These are phyloP conservation scores for Arctocebus calabarensis DNA, from an alignment of 2,797 vertebrate species.

Conservation along the genomic window DNA sequence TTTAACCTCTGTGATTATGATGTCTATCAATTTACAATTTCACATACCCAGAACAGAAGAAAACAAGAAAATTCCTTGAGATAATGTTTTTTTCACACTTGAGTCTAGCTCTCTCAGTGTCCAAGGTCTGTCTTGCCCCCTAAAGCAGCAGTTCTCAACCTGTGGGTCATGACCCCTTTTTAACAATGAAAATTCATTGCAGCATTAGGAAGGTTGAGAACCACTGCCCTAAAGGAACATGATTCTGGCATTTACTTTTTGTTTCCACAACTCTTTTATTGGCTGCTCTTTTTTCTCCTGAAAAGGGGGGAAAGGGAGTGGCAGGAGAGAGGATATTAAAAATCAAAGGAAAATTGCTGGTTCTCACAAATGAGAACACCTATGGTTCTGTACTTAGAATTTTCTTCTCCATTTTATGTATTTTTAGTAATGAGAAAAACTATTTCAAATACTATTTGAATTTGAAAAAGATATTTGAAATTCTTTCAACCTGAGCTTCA, in stretches of 20 bases:
- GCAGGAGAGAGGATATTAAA: neutral
- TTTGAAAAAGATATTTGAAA: conserved; percentile 42
- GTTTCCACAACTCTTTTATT: neutral
- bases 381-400: neutral
- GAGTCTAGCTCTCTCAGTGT: neutral
- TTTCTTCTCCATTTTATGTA: neutral
- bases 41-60: neutral
- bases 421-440: conserved; percentile 32
- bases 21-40: neutral
- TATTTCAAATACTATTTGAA: conserved; percentile 40
- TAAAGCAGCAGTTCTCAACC: neutral
- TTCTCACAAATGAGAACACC: conserved; percentile 2
- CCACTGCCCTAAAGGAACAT: conserved; percentile 4
- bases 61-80: neutral
- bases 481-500: conserved; percentile 33
- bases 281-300: neutral
- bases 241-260: neutral
- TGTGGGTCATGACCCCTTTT: no score
- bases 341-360: conserved; percentile 26
- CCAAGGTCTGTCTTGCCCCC: neutral
- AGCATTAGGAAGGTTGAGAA: no score
- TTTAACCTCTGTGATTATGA: conserved; percentile 17
- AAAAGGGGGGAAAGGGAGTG: neutral
- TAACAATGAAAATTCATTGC: no score
- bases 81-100: neutral